phyloP scores from a whole-genome alignment of 1,140 invertebrate species.

The Achatina immaculata region DNA sequence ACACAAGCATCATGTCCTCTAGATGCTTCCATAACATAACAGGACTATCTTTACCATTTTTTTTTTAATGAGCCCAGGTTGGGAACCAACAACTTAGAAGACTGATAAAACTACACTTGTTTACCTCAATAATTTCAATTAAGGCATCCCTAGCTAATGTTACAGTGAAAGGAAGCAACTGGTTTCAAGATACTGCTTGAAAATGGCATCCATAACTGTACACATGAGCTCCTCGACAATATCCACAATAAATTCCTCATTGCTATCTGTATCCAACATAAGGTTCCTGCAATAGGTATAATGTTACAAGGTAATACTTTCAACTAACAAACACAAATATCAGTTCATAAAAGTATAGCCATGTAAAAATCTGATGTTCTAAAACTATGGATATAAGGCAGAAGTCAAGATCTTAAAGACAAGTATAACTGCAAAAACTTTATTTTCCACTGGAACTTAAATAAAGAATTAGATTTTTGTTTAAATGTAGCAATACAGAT shows the following conservation, averaged over 20 bases:
- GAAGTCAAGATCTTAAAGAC: too few relatives aligned
- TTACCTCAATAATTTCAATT: conserved; percentile 68
- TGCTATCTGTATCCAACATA: conserved; percentile 68
- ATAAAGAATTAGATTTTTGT: too few relatives aligned
- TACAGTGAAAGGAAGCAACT: conserved; percentile 70
- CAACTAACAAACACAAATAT: background rate
- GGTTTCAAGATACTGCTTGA: conserved; percentile 67
- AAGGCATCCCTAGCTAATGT: conserved; percentile 69
- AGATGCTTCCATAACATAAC: too few relatives aligned
- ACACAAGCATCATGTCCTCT: too few relatives aligned
- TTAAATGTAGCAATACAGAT: too few relatives aligned
- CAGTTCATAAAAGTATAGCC: too few relatives aligned
- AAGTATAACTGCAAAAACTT: too few relatives aligned
- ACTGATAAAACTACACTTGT: background rate
- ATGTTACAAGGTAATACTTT: background rate
- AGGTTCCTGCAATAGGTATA: conserved; percentile 59
- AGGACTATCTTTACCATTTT: too few relatives aligned
- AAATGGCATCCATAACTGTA: conserved; percentile 59
- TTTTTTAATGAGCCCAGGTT: too few relatives aligned
- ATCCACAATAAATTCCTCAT: conserved; percentile 67
- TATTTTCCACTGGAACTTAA: too few relatives aligned
- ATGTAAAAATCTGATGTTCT: background rate
- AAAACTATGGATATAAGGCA: too few relatives aligned
- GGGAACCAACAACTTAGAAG: background rate
- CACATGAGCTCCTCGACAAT: conserved; percentile 67